Conservation (phyloP, 2,113 vertebrate genomes). For the Scomber colias region DNA sequence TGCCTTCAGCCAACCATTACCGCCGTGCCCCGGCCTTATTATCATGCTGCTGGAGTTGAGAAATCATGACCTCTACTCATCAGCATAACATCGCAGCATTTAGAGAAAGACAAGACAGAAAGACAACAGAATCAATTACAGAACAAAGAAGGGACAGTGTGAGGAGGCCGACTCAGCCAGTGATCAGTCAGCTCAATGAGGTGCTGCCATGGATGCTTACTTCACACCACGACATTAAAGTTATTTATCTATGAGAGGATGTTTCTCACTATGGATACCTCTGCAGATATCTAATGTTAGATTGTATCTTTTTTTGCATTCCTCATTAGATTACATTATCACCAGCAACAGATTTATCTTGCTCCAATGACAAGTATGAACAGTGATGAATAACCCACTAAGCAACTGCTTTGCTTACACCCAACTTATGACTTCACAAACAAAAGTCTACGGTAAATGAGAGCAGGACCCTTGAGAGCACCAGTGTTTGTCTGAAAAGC, state of each 20-base stretch:
- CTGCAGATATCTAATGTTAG: neutral
- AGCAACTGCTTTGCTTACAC: constrained; percentile 2
- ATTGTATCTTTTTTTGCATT: neutral
- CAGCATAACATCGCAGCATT: constrained; percentile 11
- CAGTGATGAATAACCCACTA: constrained; percentile 44
- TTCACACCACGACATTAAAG: constrained; percentile 17
- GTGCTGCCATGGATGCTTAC: constrained; percentile 3
- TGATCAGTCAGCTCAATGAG: constrained; percentile 40
- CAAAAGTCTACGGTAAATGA: constrained; percentile 48
- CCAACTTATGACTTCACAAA: constrained; percentile 32
- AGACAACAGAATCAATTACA: constrained; percentile 16
- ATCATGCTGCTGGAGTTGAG: constrained; percentile 39
- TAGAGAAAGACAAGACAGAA: constrained; percentile 12
- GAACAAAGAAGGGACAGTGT: neutral
- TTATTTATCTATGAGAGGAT: constrained; percentile 35
- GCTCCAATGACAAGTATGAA: constrained; percentile 15
- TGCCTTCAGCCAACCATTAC: constrained; percentile 44
- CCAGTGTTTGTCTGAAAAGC: constrained; percentile 25
- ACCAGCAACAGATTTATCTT: constrained; percentile 8
- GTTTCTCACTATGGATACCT: constrained; percentile 5
- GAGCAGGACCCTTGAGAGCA: constrained; percentile 43
- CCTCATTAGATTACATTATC: constrained; percentile 23
- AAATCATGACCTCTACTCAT: constrained; percentile 54
- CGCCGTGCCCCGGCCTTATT: constrained; percentile 12
- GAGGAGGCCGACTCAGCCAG: constrained; percentile 16